Conservation (phyloP, 64 coral and sea anemone genomes). For the Actinia tenebrosa region DNA sequence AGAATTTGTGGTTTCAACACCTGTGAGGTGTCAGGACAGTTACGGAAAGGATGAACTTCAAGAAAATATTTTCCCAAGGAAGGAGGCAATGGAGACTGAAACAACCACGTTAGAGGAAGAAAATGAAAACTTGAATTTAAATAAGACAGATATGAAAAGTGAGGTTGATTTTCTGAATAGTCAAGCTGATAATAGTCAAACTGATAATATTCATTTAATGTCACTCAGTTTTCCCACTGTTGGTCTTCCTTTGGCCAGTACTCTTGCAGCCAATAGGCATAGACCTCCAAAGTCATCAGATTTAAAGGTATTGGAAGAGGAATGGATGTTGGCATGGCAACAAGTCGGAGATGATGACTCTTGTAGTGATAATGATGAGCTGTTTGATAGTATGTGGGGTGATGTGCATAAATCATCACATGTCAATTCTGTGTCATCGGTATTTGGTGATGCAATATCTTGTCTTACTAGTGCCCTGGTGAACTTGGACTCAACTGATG, state of each 20-base stretch:
- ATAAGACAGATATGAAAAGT: not conserved
- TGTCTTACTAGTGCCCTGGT: slow-evolving; percentile 17
- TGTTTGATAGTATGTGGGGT: slow-evolving; percentile 4
- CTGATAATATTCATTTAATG: not conserved
- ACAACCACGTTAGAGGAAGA: not conserved
- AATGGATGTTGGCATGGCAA: slow-evolving; percentile 23
- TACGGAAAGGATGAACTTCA: not conserved
- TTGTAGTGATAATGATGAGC: slow-evolving; percentile 4
- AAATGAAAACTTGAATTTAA: not conserved
- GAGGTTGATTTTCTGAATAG: not conserved
- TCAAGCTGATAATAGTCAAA: not conserved
- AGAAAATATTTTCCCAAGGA: not conserved
- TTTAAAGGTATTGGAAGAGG: not conserved
- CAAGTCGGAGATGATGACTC: not conserved
- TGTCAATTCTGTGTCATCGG: slow-evolving; percentile 3
- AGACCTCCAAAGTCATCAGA: not conserved
- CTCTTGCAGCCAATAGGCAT: not conserved
- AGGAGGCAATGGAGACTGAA: not conserved
- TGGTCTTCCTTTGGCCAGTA: not conserved
- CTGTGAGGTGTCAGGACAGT: not conserved
- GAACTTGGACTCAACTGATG: not conserved
- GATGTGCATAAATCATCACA: not conserved
- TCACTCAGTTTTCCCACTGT: not conserved
- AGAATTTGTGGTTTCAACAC: not conserved
- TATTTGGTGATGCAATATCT: slow-evolving; percentile 8